Evolutionary conservation across 2,888 invertebrate species (phyloP), one percentile per base, ranked within the genome.

Genomic region (Ectemnius lituratus): DNA sequence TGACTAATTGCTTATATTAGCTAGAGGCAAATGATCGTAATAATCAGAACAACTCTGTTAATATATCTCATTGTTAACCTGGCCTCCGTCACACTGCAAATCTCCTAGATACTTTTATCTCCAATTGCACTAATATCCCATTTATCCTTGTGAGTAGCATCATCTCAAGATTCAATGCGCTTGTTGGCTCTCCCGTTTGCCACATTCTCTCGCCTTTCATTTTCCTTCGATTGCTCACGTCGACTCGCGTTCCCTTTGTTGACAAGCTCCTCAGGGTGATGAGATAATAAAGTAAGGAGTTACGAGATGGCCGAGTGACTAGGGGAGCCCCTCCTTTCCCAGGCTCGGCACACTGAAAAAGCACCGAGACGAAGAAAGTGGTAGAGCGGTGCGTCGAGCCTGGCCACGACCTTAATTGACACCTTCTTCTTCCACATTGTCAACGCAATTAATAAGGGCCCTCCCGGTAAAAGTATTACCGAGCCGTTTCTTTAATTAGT

Each of bases 281-380:
- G 16, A 52, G 52, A 52, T 52, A 52, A 52, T 52, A 52, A 52
- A 52, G 52, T 52, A 52, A 52, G 16, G 52, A 52, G 52, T 52
- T 16, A 16, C 52, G 52, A 37, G 37, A 37, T 37, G 37, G 4
- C 37, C 37, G 37, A 37, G 37, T 37, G 37, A 37, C 37, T 37
- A 11, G 37, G 8, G 37, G 2, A 37, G 37, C 37, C 37, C 8
- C 37, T 37, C 37, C 37, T 37, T 11, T 37, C 37, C 8, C 37
- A 37, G 37, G 37, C 37, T 37, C 6, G 37, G 3, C 37, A 37
- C 37, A 1, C 5, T 37, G 37, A 11, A 11, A 37, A 37, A 37
- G 37, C 8, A 37, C 0, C 37, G 6, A 8, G 37, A 37, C 11
- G 37, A 11, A 37, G 37, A 37, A 37, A 37, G 37, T 8, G 37